Evolutionary conservation across 2,888 invertebrate genomes (phyloP).

Genomic region (Invenusta paracnida): DNA sequence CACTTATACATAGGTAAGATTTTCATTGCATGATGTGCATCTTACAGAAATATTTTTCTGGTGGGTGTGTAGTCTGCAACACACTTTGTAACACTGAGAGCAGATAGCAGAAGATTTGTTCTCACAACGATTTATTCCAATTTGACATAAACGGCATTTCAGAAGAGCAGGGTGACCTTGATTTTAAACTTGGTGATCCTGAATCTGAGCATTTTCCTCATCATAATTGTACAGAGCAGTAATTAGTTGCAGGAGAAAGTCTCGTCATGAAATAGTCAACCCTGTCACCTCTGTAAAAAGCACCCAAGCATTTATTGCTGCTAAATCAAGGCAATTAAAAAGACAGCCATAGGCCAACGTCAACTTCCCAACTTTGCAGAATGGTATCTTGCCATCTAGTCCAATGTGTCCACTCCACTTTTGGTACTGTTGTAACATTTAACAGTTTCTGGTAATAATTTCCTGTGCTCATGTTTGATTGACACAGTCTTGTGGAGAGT

Average conservation of each 20-base stretch:
- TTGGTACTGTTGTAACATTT: constrained; percentile 38
- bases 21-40: neutral
- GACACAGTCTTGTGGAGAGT: constrained; percentile 22
- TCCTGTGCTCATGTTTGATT: constrained; percentile 3
- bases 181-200: neutral
- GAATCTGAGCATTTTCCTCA: neutral
- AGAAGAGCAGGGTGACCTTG: neutral
- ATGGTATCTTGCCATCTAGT: constrained; percentile 21
- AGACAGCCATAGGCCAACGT: constrained; percentile 16
- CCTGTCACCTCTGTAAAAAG: neutral
- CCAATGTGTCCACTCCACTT: neutral
- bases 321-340: constrained; percentile 6
- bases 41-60: neutral
- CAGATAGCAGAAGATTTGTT: constrained; percentile 11
- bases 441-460: neutral
- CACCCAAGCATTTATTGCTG: neutral
- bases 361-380: neutral
- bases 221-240: neutral
- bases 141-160: neutral
- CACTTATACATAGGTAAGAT: neutral
- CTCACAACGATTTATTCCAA: neutral
- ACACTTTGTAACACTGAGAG: neutral
- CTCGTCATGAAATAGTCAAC: neutral
- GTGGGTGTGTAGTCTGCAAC: constrained; percentile 3
- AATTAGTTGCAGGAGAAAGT: neutral